These are phyloP conservation scores for Ceratotherium simum DNA, from an alignment of 2,113 vertebrate genomes.

Conservation along the genomic window DNA sequence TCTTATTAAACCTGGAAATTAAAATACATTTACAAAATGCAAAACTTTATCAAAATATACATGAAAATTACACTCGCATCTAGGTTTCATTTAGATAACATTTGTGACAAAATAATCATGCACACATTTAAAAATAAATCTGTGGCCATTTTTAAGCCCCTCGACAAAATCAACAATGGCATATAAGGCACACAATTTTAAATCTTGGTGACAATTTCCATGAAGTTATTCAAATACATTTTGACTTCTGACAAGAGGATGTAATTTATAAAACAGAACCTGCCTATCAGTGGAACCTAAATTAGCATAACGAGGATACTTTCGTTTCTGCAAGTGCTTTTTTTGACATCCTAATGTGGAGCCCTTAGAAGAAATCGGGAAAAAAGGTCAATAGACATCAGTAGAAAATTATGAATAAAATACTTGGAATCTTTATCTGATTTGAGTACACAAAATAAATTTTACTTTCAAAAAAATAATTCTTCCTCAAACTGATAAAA, in stretches of 20 bases:
- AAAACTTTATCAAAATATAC: constrained; percentile 92
- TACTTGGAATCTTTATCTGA: constrained; percentile 89
- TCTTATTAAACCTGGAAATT: constrained; percentile 95
- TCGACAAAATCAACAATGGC: constrained; percentile 94
- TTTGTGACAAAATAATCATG: constrained; percentile 94
- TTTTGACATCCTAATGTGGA: constrained; percentile 94
- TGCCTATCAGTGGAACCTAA: constrained; percentile 92
- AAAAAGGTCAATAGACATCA: constrained; percentile 91
- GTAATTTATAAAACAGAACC: constrained; percentile 97
- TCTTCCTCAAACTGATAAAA: constrained; percentile 84
- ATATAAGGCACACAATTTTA: constrained; percentile 91
- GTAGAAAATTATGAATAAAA: constrained; percentile 89
- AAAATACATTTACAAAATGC: constrained; percentile 92
- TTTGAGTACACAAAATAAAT: constrained; percentile 89
- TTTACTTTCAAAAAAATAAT: constrained; percentile 85
- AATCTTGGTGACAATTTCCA: constrained; percentile 96
- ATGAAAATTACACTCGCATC: constrained; percentile 89
- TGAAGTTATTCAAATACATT: constrained; percentile 97
- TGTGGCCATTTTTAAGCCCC: constrained; percentile 91
- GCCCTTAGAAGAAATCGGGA: constrained; percentile 86
- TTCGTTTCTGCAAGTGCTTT: constrained; percentile 93
- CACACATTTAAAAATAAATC: constrained; percentile 90
- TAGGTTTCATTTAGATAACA: constrained; percentile 94
- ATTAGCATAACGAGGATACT: constrained; percentile 98
- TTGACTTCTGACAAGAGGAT: constrained; percentile 98